Base-by-base conservation (phyloP, 2,888 invertebrate genomes). In the Atethmia centrago region DNA sequence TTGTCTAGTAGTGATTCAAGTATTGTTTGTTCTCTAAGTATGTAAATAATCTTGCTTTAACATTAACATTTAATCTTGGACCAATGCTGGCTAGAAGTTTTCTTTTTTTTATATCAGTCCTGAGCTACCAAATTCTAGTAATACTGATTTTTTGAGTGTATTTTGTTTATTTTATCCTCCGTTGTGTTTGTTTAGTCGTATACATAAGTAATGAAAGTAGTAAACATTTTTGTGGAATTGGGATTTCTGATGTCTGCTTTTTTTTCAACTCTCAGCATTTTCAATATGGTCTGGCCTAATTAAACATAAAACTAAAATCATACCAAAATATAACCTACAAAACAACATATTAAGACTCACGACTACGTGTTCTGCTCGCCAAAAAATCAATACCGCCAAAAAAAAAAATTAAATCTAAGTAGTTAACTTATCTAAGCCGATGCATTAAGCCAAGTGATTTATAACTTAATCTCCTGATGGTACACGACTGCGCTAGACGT, bases 401-500 rank as follows among this genome's bases (percentile, higher is more conserved):
- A 14, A 47, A 55, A 71, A 81, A 67, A 62, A 61, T 31, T 51
- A 45, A 8, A 53, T 69, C 55, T n/a, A 77, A 62, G 61, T 81
- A 63, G 53, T 63, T 64, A 59, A 79, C 53, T 83, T 69, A 79
- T 73, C 68, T 78, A 58, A 69, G 49, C 47, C 45, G 62, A 80
- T 62, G 69, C 84, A 72, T 72, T 83, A 79, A 69, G 68, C 45
- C 58, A 45, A 67, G 63, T 74, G 80, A 84, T 80, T 80, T 80
- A 80, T 84, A 84, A 70, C 80, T 70, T 80, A 84, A 84, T 80
- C 80, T 70, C 25, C 59, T 84, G 74, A 84, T 80, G 49, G 66
- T 73, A 67, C 74, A 71, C 45, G 82, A 63, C 76, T 68, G 69
- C 31, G 55, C 49, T 56, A 85, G 76, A 71, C 71, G 40, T 74